Conservation (phyloP, 2,888 invertebrate genomes). For the Caenorhabditis sp. region DNA sequence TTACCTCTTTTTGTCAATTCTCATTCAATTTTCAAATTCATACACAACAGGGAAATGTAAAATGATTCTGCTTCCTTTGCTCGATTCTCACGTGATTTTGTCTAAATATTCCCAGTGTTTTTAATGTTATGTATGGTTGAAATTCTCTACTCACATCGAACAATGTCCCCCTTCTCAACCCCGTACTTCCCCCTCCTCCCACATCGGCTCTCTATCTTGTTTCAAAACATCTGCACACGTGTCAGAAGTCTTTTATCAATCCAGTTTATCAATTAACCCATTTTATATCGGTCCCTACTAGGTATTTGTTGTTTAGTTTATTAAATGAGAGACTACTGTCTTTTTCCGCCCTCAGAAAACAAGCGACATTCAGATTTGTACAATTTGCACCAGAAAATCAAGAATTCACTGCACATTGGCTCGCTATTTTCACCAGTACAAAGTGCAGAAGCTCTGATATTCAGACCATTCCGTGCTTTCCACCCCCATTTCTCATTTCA, state of each 20-base stretch:
- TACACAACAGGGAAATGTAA: slow-evolving; percentile 41
- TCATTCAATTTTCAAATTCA: slow-evolving; percentile 18
- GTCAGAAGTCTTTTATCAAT: slow-evolving; percentile 20
- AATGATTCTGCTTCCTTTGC: slow-evolving; percentile 42
- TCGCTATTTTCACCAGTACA: background rate
- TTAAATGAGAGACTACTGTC: too few relatives aligned
- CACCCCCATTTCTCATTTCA: background rate
- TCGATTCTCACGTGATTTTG: slow-evolving; percentile 39
- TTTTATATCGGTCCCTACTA: slow-evolving; percentile 13
- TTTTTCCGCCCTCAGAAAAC: too few relatives aligned
- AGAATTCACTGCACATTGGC: background rate
- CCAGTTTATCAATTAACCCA: slow-evolving; percentile 4
- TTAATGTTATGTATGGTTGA: background rate
- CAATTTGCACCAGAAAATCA: slow-evolving; percentile 18
- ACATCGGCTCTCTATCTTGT: slow-evolving; percentile 3
- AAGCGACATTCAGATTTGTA: slow-evolving; percentile 10
- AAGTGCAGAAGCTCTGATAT: slow-evolving; percentile 25
- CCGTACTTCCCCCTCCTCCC: background rate
- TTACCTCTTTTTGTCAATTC: slow-evolving; percentile 26
- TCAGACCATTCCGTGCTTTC: too few relatives aligned
- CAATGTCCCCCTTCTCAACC: background rate
- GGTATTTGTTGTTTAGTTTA: slow-evolving; percentile 43
- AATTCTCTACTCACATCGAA: background rate
- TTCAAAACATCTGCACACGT: slow-evolving; percentile 24
- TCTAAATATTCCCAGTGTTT: slow-evolving; percentile 39